Evolutionary conservation across 2,797 vertebrate genomes (phyloP).

Genomic region (Alosa sapidissima): DNA sequence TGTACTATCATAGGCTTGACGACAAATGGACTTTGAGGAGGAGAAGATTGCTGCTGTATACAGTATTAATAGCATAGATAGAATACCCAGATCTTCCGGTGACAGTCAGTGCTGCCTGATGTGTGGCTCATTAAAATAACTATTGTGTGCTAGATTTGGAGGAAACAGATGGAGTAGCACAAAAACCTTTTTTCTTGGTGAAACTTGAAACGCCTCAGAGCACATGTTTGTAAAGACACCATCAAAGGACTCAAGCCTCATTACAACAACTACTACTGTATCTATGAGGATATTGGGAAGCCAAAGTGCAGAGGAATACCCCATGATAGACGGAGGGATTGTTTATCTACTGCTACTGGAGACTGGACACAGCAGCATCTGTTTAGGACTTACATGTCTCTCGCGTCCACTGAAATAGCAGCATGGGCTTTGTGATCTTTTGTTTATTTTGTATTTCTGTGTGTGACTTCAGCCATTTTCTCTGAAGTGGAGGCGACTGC

Average conservation of each 20-base stretch:
- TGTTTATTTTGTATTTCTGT: slow-evolving; percentile 14
- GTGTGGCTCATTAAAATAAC: slow-evolving; percentile 20
- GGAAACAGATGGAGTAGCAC: slow-evolving; percentile 14
- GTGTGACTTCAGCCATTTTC: slow-evolving; percentile 20
- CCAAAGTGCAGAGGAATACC: background rate
- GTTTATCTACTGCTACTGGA: background rate
- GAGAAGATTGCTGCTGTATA: slow-evolving; percentile 12
- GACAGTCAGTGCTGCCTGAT: slow-evolving; percentile 1
- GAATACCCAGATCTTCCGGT: slow-evolving; percentile 18
- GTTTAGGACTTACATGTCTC: background rate
- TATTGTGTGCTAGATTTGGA: background rate
- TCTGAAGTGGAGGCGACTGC: background rate
- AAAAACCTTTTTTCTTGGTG: background rate
- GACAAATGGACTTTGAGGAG: slow-evolving; percentile 17
- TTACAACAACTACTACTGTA: background rate
- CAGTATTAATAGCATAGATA: slow-evolving; percentile 19
- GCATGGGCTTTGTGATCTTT: slow-evolving; percentile 15
- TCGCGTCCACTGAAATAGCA: slow-evolving; percentile 13
- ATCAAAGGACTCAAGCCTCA: slow-evolving; percentile 17
- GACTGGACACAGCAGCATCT: slow-evolving; percentile 15
- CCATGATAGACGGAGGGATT: background rate
- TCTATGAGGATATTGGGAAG: background rate
- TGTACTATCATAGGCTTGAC: background rate
- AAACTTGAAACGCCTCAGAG: slow-evolving; percentile 22
- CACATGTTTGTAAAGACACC: slow-evolving; percentile 18